Conservation (phyloP, 2,113 vertebrate genomes). For the Delphinapterus leucas region DNA sequence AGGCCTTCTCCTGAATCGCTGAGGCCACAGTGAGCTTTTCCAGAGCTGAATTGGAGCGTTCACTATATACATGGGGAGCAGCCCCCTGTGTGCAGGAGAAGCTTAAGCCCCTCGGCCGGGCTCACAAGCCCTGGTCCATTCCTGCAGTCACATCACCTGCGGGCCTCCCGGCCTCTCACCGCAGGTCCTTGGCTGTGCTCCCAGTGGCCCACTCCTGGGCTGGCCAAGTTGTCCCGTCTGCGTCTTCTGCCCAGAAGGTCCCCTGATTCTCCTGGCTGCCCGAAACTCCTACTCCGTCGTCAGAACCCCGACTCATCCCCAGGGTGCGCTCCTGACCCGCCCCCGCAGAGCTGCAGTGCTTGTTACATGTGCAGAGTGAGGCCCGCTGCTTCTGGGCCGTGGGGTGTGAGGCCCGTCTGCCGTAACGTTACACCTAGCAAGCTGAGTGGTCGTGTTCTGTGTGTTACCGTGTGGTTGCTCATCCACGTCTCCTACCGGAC, state of each 20-base stretch:
- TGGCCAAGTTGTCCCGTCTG: background rate
- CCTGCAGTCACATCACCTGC: background rate
- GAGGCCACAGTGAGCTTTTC: background rate
- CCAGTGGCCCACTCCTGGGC: background rate
- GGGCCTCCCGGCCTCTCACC: too few species aligned
- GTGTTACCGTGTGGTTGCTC: background rate
- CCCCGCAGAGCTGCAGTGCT: background rate
- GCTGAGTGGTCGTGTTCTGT: background rate
- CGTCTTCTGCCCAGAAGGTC: background rate
- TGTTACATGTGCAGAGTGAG: background rate
- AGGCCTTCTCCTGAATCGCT: background rate
- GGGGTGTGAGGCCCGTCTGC: fast-evolving
- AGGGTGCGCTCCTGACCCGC: too few species aligned
- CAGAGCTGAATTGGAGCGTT: background rate
- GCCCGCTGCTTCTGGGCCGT: background rate
- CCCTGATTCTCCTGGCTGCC: background rate
- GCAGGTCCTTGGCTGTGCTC: background rate
- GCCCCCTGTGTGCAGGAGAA: background rate
- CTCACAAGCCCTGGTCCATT: background rate
- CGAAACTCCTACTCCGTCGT: background rate
- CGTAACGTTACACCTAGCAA: too few species aligned
- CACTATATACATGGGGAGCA: background rate
- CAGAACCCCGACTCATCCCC: background rate
- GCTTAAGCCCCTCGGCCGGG: background rate
- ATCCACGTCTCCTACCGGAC: background rate